phyloP scores from a whole-genome alignment of 2,113 vertebrate species.

The Sprattus sprattus region DNA sequence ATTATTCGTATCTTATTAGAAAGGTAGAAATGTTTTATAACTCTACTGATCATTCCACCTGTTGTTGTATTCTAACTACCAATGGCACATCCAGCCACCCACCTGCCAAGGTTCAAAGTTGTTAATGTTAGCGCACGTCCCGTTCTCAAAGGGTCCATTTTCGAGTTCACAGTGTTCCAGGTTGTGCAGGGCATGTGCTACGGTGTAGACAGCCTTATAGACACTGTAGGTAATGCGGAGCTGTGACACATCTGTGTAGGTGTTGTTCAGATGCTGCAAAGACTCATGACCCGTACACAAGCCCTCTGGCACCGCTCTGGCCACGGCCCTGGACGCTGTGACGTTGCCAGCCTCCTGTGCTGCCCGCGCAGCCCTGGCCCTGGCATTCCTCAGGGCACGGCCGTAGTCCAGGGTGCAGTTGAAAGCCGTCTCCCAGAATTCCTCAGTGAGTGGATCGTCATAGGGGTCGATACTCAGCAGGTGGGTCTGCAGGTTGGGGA shows the following conservation, averaged over 20 bases:
- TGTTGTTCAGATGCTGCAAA: conserved; percentile 71
- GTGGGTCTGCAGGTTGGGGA: conserved; percentile 70
- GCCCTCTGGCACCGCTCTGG: conserved; percentile 46
- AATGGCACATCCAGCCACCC: conserved; percentile 6
- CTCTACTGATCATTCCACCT: too few relatives aligned
- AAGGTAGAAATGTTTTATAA: too few relatives aligned
- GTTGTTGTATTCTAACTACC: not conserved
- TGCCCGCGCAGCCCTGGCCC: not conserved
- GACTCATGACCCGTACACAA: conserved; percentile 74
- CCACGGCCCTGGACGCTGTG: conserved; percentile 38
- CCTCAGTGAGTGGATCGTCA: conserved; percentile 69
- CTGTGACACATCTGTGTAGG: conserved; percentile 79
- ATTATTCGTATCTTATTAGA: too few relatives aligned
- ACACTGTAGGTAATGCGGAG: conserved; percentile 82
- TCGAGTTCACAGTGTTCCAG: conserved; percentile 66
- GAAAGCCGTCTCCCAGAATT: conserved; percentile 83
- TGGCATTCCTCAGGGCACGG: conserved; percentile 49
- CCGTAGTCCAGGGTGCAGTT: conserved; percentile 76
- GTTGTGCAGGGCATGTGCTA: conserved; percentile 76
- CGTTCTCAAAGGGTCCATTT: conserved; percentile 66
- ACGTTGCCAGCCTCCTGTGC: conserved; percentile 32
- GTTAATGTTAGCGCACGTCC: conserved; percentile 68
- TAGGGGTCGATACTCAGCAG: conserved; percentile 73
- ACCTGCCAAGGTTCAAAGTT: conserved; percentile 82
- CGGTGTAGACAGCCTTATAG: conserved; percentile 79